Evolutionary conservation across 2,113 vertebrate genomes (phyloP), one percentile per base, ranked within the genome.

Genomic region (Xyliphius kryptos): DNA sequence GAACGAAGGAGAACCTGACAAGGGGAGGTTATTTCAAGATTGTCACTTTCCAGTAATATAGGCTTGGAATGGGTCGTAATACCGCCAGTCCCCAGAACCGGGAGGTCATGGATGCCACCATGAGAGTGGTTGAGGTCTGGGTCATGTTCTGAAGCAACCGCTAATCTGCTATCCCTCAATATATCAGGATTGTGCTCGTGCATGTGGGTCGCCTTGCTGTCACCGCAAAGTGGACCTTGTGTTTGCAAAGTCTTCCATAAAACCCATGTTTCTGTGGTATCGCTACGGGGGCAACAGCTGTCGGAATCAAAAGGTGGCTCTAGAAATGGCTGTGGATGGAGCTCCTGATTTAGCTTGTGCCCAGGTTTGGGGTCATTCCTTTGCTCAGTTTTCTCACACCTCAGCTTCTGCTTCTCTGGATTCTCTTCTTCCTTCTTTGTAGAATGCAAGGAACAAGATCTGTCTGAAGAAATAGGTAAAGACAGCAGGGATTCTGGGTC

Each of bases 331-430:
- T 22, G 10, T 36, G 64, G 47, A 43, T 2, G 8, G 6, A 44
- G 44, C 43, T 40, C 41, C 15, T 56, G 59, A 22, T 52, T 50
- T 64, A 16, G 41, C 41, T 9, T 56, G 26, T 59, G 40, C 36
- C 57, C 19, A 55, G 52, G 67, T 37, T 70, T 16, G 61, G 58
- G 40, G 57, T 56, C 50, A 67, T 63, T 14, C 67, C 2, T 7
- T 21, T 6, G 9, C 16, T 26, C 41, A 9, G 61, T 47, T 54
- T 51, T 37, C 37, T 70, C 58, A 10, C 12, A 67, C 14, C n/a
- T 56, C 36, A 21, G n/a, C 21, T 6, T 9, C 44, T 56, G 17
- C 54, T 63, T 32, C 37, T 36, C 49, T 40, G 1, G 19, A 36
- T 52, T 47, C 11, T 43, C 15, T 9, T 52, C 60, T 44, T 68